Base-by-base conservation (phyloP, 1,140 invertebrate species). In the Pentalonia nigronervosa region DNA sequence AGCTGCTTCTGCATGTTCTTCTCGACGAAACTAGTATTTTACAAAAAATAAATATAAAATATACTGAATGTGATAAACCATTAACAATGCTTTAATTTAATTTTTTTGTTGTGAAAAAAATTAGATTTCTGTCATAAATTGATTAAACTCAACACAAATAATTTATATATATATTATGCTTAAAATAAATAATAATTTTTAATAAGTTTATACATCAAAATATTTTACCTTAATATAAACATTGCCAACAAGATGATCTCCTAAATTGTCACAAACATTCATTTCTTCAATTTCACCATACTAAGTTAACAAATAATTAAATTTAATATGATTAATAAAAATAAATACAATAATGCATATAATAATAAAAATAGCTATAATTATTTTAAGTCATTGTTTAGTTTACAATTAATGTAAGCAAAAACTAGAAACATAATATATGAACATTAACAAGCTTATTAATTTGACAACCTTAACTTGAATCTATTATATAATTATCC, bases 201-300 rank as follows among this genome's bases (percentile, higher is more conserved):
- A 53, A 93, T 91, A 17, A 6, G 25, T 60, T 41, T 47, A 92
- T 48, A 76, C 9, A n/a, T 47, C 41, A 34, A 30, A 36, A 89
- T 41, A 94, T 88, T 36, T 95, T 96, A 98, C 97, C 96, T 99
- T 99, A 86, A 99, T 99, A 95, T 99, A 99, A 81, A 99, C 99
- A 97, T 99, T 99, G 93, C 99, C 99, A 89, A 99, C 99, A 67
- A 99, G 96, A 95, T 99, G 99, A 95, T 99, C 99, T 56, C 99
- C 99, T 90, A 99, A 96, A 95, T 99, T 99, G 95, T 99, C 99
- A 96, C 99, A 99, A 41, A 99, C 99, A 96, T 99, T 99, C 99
- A 99, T 99, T 95, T 99, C 99, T 96, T 99, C 99, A 95, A 99
- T 99, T 96, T 99, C 99, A 2, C 99, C 99, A 96, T 99, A 99